Evolutionary conservation across 2,888 invertebrate species (phyloP).

Genomic region (Amblyjoppa proteus): DNA sequence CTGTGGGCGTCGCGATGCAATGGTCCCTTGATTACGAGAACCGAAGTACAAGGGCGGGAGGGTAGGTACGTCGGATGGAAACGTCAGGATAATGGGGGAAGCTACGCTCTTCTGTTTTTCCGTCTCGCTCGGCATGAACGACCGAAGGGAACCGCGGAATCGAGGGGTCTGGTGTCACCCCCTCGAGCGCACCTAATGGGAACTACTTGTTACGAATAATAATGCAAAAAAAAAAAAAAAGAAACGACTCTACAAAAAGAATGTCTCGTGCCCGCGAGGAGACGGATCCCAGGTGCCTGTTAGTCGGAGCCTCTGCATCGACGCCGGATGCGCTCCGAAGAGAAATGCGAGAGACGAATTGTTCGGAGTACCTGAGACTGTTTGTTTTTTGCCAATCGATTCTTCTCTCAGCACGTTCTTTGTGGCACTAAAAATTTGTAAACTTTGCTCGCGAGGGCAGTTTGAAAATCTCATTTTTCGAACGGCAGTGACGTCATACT

Average conservation of each 20-base stretch:
- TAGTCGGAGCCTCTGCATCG: conserved; percentile 15
- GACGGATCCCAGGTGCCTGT: conserved; percentile 7
- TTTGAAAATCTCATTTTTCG: too few species aligned
- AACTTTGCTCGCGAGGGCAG: neutral
- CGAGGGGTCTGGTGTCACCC: neutral
- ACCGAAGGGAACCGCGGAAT: neutral
- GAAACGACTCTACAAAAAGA: neutral
- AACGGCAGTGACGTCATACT: too few species aligned
- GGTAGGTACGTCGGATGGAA: conserved; percentile 9
- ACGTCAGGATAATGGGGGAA: conserved; percentile 7
- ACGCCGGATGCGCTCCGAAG: neutral
- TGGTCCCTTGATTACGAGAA: conserved; percentile 35
- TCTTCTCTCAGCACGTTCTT: conserved; percentile 12
- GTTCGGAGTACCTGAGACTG: conserved; percentile 4
- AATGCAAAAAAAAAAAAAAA: conserved; percentile 1
- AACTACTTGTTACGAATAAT: conserved; percentile 25
- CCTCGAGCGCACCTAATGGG: conserved; percentile 11
- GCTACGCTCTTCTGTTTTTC: neutral
- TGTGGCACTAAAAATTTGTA: conserved; percentile 19
- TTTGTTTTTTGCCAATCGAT: conserved; percentile 31
- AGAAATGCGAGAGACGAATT: conserved; percentile 34
- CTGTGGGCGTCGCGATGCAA: conserved; percentile 16
- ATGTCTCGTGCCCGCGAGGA: neutral
- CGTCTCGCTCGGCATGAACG: neutral
- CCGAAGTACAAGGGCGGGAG: neutral